Base-by-base conservation (phyloP, 2,113 vertebrate species). In the Corynorhinus townsendii region DNA sequence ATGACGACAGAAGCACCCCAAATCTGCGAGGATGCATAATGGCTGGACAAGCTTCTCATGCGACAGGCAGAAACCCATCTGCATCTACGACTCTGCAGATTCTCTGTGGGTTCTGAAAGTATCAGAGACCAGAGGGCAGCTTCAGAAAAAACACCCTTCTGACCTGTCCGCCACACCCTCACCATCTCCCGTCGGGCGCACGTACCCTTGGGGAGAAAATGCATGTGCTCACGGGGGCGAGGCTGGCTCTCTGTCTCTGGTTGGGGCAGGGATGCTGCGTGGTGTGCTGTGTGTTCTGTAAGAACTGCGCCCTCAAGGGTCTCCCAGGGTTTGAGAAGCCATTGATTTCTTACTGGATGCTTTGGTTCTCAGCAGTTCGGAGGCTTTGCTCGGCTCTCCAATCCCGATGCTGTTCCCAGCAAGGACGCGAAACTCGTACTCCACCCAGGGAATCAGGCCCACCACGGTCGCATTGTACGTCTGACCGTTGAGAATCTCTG, bases 401-500 rank as follows among this genome's bases (percentile, higher is more conserved):
- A 99, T 99, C 35, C 99, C 99, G 35, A 99, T 97, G 47, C 97
- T 97, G 64, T 99, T 99, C 96, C 99, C 99, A 0, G 99, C 99
- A 33, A 99, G 98, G 43, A 99, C 99, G 8, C 99, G 98, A 90
- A 99, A 99, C 97, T 99, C 99, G 43, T 99, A 99, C 91, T 99
- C 99, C 56, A 99, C 99, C 99, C 99, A 99, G 45, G 99, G 99
- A 97, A 98, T 99, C 88, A 99, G 97, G 93, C 99, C 99, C 87
- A 99, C 98, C 93, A 99, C 99, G 0, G 98, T 99, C 90, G 99
- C 99, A 93, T 98, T 98, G 97, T 98, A 98, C 26, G 98, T 99
- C 82, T 98, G 98, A 38, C 99, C 99, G 40, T 96, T 99, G 62
- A 99, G 98, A 86, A 99, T 98, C 97, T 99, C 99, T 16, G 99